Evolutionary conservation across 2,888 invertebrate species (phyloP), one percentile per base, ranked within the genome.

Genomic region (Brenthis daphne): DNA sequence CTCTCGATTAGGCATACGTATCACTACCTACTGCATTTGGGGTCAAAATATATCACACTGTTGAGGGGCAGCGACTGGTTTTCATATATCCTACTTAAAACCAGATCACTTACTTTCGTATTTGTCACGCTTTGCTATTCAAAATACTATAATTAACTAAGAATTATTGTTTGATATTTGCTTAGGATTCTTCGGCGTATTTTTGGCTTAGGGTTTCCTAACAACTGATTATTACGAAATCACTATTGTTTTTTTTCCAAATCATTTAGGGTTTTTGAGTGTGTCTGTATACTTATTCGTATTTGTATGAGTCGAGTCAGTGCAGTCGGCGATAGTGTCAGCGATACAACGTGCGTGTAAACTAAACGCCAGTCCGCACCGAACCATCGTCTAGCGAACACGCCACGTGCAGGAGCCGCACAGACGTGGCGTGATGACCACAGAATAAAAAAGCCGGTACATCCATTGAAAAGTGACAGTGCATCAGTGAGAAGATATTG

Each of bases 401-500:
- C 89, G 88, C 77, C 77, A 75, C 76, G 79, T 76, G 77, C 80
- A 77, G 77, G 81, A 80, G 80, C 74, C 80, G 77, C 81, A 75
- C 78, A 77, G 71, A 74, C 77, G 82, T 80, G 81, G 82, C 86
- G 88, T 84, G 85, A 83, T 81, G 83, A 82, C 79, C 70, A 74
- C 67, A 76, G 71, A 72, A 64, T 72, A 77, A 77, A 77, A 84
- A 84, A 83, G 83, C 84, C 88, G 86, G 84, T 84, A 86, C 82
- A 78, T 73, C 76, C 75, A 81, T 77, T 76, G 80, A 82, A 76
- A 76, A 90, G 90, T 91, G 90, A 86, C 84, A 90, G 91, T 90
- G 91, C 87, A 81, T 85, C 81, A 85, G 90, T 89, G 89, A 83
- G 79, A 81, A 80, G 81, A 81, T 80, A 81, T 78, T 85, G 89